Base-by-base conservation (phyloP, 1,140 invertebrate genomes). In the Mesaphorura yosii region DNA sequence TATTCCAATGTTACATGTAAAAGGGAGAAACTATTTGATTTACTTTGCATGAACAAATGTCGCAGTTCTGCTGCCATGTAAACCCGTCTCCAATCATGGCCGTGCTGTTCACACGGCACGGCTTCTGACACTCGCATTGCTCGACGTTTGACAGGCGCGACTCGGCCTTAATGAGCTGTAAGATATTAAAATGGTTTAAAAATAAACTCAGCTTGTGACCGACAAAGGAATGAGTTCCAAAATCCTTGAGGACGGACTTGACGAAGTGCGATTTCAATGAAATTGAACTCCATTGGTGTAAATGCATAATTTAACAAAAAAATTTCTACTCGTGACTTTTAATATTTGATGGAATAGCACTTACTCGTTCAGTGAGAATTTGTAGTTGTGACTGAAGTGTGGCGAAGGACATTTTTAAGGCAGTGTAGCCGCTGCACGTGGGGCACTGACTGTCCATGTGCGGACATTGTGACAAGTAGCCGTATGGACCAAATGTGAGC, bases 81-180 rank as follows among this genome's bases (percentile, higher is more conserved):
- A 81, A 80, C 40, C 87, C 87, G 67, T 91, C 87, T 20, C 81
- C 77, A 64, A 83, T 78, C 25, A 83, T 75, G 14, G 82, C 81
- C 27, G 67, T 67, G 19, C 81, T 84, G 68, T 90, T 89, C 45
- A 80, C 75, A 60, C 75, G 74, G 73, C 88, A 93, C 37, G 83
- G 86, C 69, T 86, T 86, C 69, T 83, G 80, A 72, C 88, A 91
- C 70, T 91, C 86, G 72, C 88, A 93, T 66, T 86, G 78, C 71
- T 90, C 85, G 62, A 90, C 74, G 64, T 76, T 76, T 64, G 75
- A 73, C 68, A 90, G 76, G 55, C 82, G 76, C 62, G 77, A 75
- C 69, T 89, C 85, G 58, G 83, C 78, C 66, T 75, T 76, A 66
- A 76, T 78, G 70, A 89, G 75, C 86, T 91, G 72, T 48, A 73